phyloP scores from a whole-genome alignment of 2,113 vertebrate genomes.

The Elachura formosa region DNA sequence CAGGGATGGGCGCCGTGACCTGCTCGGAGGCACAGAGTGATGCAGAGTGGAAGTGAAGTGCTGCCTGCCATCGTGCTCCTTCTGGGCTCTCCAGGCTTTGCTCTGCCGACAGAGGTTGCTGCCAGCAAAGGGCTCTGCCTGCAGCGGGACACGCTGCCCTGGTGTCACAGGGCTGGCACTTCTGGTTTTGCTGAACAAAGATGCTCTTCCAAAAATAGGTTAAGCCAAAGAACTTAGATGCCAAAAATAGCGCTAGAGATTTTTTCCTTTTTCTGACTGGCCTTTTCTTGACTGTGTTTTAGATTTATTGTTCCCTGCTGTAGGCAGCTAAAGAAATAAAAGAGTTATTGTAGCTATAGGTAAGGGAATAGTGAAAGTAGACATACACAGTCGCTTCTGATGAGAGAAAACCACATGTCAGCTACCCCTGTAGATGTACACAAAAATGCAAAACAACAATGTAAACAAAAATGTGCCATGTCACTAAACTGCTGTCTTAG shows the following conservation, averaged over 20 bases:
- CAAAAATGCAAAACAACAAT: not conserved
- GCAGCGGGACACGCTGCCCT: not conserved
- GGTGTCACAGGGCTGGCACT: not conserved
- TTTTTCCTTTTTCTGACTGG: not conserved
- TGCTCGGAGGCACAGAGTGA: not conserved
- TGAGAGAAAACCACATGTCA: not conserved
- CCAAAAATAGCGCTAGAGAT: conserved; percentile 16
- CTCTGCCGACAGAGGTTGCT: not conserved
- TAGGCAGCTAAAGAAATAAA: not conserved
- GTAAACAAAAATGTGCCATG: not conserved
- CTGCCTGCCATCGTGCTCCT: not conserved
- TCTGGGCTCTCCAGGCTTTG: not conserved
- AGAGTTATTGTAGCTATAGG: not conserved
- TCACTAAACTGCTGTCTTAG: not conserved
- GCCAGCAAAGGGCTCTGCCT: not conserved
- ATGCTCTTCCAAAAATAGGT: conserved; percentile 23
- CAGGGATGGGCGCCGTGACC: not conserved
- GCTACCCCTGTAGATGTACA: not conserved
- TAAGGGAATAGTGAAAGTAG: not conserved
- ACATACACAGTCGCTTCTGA: not conserved
- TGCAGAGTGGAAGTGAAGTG: not conserved
- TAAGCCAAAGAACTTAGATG: not conserved
- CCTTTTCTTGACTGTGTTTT: not conserved
- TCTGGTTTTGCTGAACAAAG: conserved; percentile 35
- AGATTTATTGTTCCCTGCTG: conserved; percentile 11